Base-by-base conservation (phyloP, 2,888 invertebrate species). In the Agonopterix arenella region DNA sequence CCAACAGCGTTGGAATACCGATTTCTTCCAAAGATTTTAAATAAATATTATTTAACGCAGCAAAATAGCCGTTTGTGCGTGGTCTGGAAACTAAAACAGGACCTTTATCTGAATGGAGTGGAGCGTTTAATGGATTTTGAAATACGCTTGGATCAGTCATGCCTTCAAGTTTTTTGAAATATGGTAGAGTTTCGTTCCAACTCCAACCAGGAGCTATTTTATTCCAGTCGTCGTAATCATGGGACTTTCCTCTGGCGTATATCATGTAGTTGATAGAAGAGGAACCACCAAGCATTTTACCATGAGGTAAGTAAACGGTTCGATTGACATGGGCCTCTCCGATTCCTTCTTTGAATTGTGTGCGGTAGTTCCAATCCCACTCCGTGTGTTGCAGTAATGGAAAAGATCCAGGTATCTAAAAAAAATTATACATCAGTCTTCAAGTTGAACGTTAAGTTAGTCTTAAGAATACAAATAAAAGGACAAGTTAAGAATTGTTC, bases 231-330 rank as follows among this genome's bases (percentile, higher is more conserved):
- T 72, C 61, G 46, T 66, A 73, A 48, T 73, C 73, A 47, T 60
- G 60, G 16, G 66, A 66, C 2, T 59, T 61, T n/a, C 73, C 73
- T 46, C 73, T 58, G 4, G 66, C 49, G 44, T 71, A 71, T 9
- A 71, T 51, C 48, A 68, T 63, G 18, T 64, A 70, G 54, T 73
- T 73, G 38, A 54, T 61, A 2, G 68, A 65, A 0, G 73, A 72
- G 1, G 61, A 64, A 1, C 72, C 73, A 11, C 73, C 73, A 3
- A 73, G 60, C 62, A 68, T 64, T 55, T 70, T 72, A 0, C 73
- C 73, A 16, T 65, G 58, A 2, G 65, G 58, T 59, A 70, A 51
- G 41, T 54, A 65, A 16, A 67, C 38, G 4, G 54, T 52, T 13
- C 70, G 56, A 1, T 56, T 56, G 4, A 54, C 52, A 48, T 72